Conservation (phyloP, 2,797 vertebrate genomes). For the Muscicapa striata region DNA sequence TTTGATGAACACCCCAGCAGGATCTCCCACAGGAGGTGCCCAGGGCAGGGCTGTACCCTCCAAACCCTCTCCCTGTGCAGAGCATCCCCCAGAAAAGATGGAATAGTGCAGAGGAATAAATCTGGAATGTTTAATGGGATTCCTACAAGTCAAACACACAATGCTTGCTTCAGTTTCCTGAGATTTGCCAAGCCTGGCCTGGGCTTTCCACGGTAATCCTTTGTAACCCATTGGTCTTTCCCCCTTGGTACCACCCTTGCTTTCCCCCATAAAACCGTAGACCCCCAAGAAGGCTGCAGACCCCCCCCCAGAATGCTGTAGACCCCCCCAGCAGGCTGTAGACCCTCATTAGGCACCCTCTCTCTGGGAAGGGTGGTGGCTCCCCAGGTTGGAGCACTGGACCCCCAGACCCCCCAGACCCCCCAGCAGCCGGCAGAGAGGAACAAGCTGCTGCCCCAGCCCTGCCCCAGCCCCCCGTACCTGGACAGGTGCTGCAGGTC, state of each 20-base stretch:
- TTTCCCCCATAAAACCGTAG: no score
- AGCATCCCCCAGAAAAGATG: neutral
- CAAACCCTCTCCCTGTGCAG: accelerated
- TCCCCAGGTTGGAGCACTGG: no score
- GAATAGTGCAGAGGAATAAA: neutral
- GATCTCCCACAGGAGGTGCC: accelerated
- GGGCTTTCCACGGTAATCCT: no score
- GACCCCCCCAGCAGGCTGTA: no score
- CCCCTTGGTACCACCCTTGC: no score
- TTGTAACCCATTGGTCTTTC: no score
- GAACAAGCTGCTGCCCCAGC: neutral
- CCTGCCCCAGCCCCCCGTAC: neutral
- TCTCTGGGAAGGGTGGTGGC: no score
- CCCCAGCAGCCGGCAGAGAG: no score
- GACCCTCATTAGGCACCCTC: no score
- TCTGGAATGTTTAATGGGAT: neutral
- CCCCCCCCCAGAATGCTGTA: no score
- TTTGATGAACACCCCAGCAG: accelerated
- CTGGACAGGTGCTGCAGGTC: neutral
- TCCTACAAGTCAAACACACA: neutral
- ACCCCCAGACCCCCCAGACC: no score
- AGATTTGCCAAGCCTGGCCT: neutral
- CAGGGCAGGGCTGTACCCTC: neutral
- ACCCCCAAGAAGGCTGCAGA: no score
- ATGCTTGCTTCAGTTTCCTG: accelerated